Percentiles rank a stretch among this genome's conserved stretches.
phyloP scores from a whole-genome alignment of 2,113 vertebrate genomes.

The chimpanzee (Pan troglodytes) region NHGRI_mPanTro3-v2.1_pri NC_072402.2:86208501-86209000 shows the following conservation, averaged over 20 bases:
- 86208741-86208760: slow-evolving; percentile 67
- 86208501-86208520: not conserved
- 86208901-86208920: slow-evolving; percentile 60
- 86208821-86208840: slow-evolving; percentile 64
- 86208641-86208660: not conserved
- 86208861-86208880: slow-evolving; percentile 53
- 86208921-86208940: not conserved
- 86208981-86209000: not conserved
- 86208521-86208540: slow-evolving; percentile 10
- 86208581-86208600: slow-evolving; percentile 35
- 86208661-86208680: slow-evolving; percentile 49
- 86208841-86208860: slow-evolving; percentile 51
- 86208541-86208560: not conserved
- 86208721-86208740: slow-evolving; percentile 67
- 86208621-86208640: not conserved
- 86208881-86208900: slow-evolving; percentile 37
- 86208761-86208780: slow-evolving; percentile 28
- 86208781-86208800: slow-evolving; percentile 9
- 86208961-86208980: slow-evolving; percentile 26
- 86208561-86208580: not conserved
- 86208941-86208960: slow-evolving; percentile 16
- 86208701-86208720: slow-evolving; percentile 47
- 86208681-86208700: slow-evolving; percentile 62
- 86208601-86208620: not conserved
- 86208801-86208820: slow-evolving; percentile 11